phyloP scores from a whole-genome alignment of 2,797 vertebrate species.

The Mus minutoides region DNA sequence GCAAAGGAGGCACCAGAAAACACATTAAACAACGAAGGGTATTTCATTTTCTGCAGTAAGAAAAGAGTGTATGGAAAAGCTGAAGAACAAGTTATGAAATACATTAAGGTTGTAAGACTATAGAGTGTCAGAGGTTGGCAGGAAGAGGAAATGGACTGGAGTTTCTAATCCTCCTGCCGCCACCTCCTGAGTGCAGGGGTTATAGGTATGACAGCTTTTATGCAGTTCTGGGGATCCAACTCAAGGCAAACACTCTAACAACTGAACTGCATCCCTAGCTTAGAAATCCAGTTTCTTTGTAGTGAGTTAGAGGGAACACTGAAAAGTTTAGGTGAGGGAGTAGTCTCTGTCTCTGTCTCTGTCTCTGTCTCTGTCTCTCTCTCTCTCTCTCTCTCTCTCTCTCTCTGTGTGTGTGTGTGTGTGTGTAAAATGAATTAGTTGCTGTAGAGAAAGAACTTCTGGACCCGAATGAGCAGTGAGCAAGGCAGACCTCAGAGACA shows the following conservation, averaged over 20 bases:
- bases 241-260: not conserved
- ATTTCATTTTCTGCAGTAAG: not conserved
- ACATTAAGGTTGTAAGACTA: not conserved
- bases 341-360: not conserved
- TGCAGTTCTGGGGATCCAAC: not conserved
- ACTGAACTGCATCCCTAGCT: not conserved
- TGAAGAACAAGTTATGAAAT: not conserved
- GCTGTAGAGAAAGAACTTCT: not conserved
- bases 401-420: not conserved
- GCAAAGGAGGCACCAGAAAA: not conserved
- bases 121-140: not conserved
- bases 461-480: not conserved
- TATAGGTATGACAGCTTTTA: not conserved
- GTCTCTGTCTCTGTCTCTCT: not conserved
- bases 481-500: not conserved
- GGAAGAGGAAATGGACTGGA: not conserved
- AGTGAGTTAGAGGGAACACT: not conserved
- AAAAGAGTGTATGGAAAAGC: not conserved
- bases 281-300: not conserved
- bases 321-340: not conserved
- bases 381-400: not conserved
- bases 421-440: not conserved
- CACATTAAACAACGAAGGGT: too few species aligned
- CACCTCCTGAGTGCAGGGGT: too few species aligned
- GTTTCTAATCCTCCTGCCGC: not conserved